phyloP scores from a whole-genome alignment of 2,113 vertebrate species.

The Tenebrosternarchus preto region DNA sequence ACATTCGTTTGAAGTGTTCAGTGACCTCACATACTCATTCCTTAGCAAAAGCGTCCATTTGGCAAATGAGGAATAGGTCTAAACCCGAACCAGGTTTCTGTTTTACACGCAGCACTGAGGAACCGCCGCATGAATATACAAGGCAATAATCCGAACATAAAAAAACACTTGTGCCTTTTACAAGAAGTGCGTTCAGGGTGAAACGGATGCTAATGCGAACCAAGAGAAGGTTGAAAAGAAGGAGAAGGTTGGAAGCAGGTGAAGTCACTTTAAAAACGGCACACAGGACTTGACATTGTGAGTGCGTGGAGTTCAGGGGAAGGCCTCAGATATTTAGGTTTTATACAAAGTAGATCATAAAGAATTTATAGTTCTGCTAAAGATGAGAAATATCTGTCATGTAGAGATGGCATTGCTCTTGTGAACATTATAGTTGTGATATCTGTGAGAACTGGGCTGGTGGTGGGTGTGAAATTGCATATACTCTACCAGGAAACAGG shows the following conservation, averaged over 20 bases:
- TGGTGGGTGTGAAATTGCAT: not conserved
- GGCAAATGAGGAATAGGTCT: constrained; percentile 3
- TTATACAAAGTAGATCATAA: constrained; percentile 9
- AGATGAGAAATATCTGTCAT: not conserved
- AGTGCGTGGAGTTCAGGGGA: constrained; percentile 35
- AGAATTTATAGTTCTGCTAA: not conserved
- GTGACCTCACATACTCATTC: constrained; percentile 22
- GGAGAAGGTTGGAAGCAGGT: constrained; percentile 57
- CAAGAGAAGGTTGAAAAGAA: too few relatives aligned
- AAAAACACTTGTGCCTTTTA: constrained; percentile 35
- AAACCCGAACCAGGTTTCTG: not conserved
- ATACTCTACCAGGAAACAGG: not conserved
- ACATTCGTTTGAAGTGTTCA: constrained; percentile 23
- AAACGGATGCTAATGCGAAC: constrained; percentile 45
- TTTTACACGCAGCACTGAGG: not conserved
- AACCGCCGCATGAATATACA: constrained; percentile 22
- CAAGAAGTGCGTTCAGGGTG: constrained; percentile 40
- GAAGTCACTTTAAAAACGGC: constrained; percentile 51
- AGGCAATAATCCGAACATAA: constrained; percentile 43
- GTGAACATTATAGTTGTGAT: not conserved
- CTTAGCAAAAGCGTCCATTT: constrained; percentile 4
- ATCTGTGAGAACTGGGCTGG: not conserved
- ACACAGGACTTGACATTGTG: constrained; percentile 19
- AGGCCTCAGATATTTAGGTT: constrained; percentile 13
- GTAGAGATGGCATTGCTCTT: not conserved